Base-by-base conservation (phyloP, 2,797 vertebrate genomes). In the Mareca penelope region DNA sequence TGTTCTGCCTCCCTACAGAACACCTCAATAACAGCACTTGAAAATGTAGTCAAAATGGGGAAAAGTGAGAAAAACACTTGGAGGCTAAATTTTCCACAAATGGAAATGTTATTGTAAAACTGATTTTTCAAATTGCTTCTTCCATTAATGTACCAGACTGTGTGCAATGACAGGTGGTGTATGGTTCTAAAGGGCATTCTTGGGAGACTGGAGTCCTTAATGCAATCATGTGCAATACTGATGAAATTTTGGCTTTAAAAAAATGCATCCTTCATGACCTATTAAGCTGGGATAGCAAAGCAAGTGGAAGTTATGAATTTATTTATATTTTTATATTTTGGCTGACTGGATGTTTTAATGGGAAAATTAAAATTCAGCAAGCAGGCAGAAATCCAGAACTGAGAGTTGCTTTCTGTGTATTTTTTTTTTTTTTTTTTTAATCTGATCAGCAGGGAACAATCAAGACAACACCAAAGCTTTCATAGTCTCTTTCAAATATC, bases 291-390 rank as follows among this genome's bases (percentile, higher is more conserved):
- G 90, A 80, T 19, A 83, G 22, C 29, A 94, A 94, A 91, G 80
- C 52, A 76, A 73, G n/a, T 86, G 37, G 44, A 85, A 76, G 80
- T 70, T 80, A 89, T 68, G 29, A 77, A 76, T 40, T 92, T 83
- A 42, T 88, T 88, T 92, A 70, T 75, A 60, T 87, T 69, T 96
- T 96, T 96, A 35, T 28, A 68, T 92, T 96, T 65, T 92, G 21
- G 22, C 10, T 76, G 61, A 96, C 86, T 46, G 64, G 17, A 87
- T 12, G 4, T 91, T 88, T 94, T 85, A 80, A 70, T 35, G 14
- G 40, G 85, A 52, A 69, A 95, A 95, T 94, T 96, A 92, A 96
- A 96, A 96, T 96, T 77, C 75, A 83, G 68, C 40, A 48, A 8
- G 50, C 40, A 95, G 77, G 48, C 40, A 96, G 75, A 72, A 96